Evolutionary conservation across 1,140 invertebrate genomes (phyloP).

Genomic region (Spodoptera litura): DNA sequence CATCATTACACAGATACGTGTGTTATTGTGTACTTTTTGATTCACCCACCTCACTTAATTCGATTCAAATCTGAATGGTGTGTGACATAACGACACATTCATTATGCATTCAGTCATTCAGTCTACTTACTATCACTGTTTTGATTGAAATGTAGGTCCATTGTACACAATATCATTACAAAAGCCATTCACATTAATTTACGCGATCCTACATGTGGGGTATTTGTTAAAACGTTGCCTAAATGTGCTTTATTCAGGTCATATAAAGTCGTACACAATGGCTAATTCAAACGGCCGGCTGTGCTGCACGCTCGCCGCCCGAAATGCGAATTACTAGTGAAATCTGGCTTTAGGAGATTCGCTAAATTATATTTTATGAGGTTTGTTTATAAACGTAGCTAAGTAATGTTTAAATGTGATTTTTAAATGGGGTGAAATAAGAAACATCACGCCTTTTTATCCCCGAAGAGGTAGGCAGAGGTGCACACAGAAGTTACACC

Average conservation of each 20-base stretch:
- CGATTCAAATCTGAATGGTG: conserved; percentile 3
- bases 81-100: background rate
- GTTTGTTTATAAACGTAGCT: background rate
- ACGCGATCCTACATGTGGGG: background rate
- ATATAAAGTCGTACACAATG: conserved; percentile 3
- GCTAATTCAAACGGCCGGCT: conserved; percentile 8
- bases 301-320: background rate
- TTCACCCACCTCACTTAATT: background rate
- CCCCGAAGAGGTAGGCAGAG: no score
- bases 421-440: no score
- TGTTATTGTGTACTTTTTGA: background rate
- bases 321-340: conserved; percentile 22
- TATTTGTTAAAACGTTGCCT: conserved; percentile 32
- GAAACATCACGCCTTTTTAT: no score
- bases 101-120: background rate
- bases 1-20: background rate
- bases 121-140: conserved; percentile 5
- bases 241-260: conserved; percentile 24
- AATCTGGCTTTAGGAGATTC: conserved; percentile 26
- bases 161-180: conserved; percentile 21
- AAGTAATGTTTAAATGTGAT: no score
- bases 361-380: background rate
- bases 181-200: conserved; percentile 18
- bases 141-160: conserved; percentile 3
- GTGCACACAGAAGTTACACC: no score